Evolutionary conservation across 1,140 invertebrate genomes (phyloP).

Genomic region (Drosophila eugracilis): DNA sequence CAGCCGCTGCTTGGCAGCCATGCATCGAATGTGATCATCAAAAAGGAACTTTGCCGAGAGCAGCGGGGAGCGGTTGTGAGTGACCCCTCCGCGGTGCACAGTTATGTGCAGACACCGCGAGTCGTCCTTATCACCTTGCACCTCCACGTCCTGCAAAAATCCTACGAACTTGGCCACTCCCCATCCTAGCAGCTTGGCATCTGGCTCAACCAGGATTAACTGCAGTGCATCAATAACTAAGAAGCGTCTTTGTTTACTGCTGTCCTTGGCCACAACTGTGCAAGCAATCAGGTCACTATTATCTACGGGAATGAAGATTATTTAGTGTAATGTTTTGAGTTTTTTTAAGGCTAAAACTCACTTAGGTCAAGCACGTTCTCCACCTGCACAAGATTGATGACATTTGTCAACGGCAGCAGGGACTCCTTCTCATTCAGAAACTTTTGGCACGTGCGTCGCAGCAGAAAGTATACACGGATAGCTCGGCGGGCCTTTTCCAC

Average conservation of each 20-base stretch:
- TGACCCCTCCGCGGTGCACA: conserved; percentile 91
- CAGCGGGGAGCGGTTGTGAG: conserved; percentile 90
- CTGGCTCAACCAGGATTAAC: conserved; percentile 98
- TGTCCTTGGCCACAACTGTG: conserved; percentile 95
- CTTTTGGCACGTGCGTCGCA: conserved; percentile 93
- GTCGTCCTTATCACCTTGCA: conserved; percentile 96
- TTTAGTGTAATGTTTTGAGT: not conserved
- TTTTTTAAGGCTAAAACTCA: conserved; percentile 85
- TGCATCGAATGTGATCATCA: conserved; percentile 99
- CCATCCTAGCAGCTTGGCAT: conserved; percentile 96
- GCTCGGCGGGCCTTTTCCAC: conserved; percentile 96
- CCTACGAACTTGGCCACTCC: conserved; percentile 98
- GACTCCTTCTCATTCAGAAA: conserved; percentile 93
- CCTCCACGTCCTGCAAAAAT: conserved; percentile 93
- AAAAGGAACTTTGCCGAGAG: conserved; percentile 97
- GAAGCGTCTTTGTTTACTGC: conserved; percentile 95
- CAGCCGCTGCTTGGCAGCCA: conserved; percentile 95
- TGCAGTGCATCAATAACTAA: conserved; percentile 97
- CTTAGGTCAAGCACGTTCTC: conserved; percentile 97
- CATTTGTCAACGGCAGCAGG: conserved; percentile 96
- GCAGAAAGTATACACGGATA: conserved; percentile 97
- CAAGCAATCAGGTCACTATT: conserved; percentile 99
- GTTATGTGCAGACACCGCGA: conserved; percentile 97
- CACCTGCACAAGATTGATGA: conserved; percentile 94
- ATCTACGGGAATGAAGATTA: conserved; percentile 87